These are phyloP conservation scores for Heliornis fulica DNA, from an alignment of 2,113 vertebrate genomes.

Conservation along the genomic window DNA sequence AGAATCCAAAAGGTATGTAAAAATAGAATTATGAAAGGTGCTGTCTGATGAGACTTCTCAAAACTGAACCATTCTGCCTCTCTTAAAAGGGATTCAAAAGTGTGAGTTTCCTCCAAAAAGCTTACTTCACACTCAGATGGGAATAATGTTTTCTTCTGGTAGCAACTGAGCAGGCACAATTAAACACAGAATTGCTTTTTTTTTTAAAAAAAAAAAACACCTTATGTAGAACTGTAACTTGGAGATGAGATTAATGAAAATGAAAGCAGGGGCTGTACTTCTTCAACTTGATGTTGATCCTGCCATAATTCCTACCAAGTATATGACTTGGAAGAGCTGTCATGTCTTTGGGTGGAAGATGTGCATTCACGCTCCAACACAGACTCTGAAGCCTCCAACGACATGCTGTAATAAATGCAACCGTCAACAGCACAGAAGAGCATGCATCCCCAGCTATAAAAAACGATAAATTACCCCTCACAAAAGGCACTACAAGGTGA, in stretches of 20 bases:
- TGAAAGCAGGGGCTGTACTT: not conserved
- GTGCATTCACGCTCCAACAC: not conserved
- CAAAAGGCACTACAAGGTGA: not conserved
- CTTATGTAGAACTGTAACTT: not conserved
- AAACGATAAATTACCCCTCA: not conserved
- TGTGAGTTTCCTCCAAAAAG: not conserved
- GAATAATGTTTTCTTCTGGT: not conserved
- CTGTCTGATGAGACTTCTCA: not conserved
- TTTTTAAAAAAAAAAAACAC: not conserved
- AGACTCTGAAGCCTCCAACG: not conserved
- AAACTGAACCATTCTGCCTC: not conserved
- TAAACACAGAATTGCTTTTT: not conserved
- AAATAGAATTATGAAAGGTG: not conserved
- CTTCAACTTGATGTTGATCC: not conserved
- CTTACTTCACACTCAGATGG: not conserved
- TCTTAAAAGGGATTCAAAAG: not conserved
- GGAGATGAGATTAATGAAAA: not conserved
- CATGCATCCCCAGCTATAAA: not conserved
- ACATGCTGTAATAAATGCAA: not conserved
- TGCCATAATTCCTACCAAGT: not conserved
- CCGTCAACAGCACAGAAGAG: not conserved
- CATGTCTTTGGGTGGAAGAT: not conserved
- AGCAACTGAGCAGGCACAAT: not conserved
- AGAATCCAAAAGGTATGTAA: not conserved
- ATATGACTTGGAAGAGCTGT: not conserved